Conservation (phyloP, 2,113 vertebrate species). For the Sinocyclocheilus rhinocerous region DNA sequence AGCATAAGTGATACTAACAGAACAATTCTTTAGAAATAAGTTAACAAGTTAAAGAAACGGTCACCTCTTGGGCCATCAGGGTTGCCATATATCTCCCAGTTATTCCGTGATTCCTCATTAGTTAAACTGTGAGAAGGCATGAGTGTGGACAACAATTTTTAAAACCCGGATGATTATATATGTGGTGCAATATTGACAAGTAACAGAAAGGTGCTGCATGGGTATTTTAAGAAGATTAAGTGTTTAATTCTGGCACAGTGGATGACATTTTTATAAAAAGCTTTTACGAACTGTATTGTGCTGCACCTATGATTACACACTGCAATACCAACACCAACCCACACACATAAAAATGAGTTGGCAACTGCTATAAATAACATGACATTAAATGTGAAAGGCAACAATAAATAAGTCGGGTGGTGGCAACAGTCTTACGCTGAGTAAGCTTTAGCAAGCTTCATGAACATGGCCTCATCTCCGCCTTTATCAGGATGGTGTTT, state of each 20-base stretch:
- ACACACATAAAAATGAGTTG: not conserved
- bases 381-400: not conserved
- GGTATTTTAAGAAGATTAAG: not conserved
- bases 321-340: not conserved
- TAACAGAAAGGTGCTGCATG: not conserved
- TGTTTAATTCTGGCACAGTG: not conserved
- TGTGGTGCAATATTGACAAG: not conserved
- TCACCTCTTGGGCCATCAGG: slow-evolving; percentile 95
- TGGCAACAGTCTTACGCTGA: slow-evolving; percentile 82
- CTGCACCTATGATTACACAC: not conserved
- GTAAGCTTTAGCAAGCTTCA: slow-evolving; percentile 96
- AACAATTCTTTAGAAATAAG: not conserved
- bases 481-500: slow-evolving; percentile 97
- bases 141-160: not conserved
- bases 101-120: slow-evolving; percentile 90
- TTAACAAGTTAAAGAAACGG: not conserved
- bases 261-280: not conserved
- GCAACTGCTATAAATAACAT: slow-evolving; percentile 11
- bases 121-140: slow-evolving; percentile 82
- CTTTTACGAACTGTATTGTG: not conserved
- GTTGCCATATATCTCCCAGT: slow-evolving; percentile 93
- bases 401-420: not conserved
- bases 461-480: slow-evolving; percentile 94
- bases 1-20: not conserved
- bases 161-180: not conserved